phyloP scores from a whole-genome alignment of 2,888 invertebrate genomes.

The Apantesis nais region DNA sequence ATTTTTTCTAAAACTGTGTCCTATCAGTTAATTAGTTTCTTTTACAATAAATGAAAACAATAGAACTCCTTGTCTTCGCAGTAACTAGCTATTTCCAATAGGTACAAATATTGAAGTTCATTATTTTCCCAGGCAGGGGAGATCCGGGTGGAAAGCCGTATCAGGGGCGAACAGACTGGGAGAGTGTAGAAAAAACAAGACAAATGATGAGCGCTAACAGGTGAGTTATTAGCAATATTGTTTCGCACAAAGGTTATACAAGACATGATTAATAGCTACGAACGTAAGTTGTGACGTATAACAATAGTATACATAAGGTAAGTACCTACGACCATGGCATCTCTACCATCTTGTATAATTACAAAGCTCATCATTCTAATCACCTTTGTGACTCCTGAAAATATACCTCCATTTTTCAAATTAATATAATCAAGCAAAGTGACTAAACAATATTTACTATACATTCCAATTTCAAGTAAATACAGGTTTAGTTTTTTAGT shows the following conservation, averaged over 20 bases:
- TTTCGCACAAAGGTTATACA: conserved; percentile 17
- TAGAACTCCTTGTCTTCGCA: background rate
- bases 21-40: background rate
- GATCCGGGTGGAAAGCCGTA: conserved; percentile 77
- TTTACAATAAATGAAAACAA: background rate
- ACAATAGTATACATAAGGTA: background rate
- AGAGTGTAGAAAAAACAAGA: conserved; percentile 92
- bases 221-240: conserved; percentile 52
- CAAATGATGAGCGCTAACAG: conserved; percentile 87
- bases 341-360: background rate
- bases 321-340: background rate
- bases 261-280: conserved; percentile 13
- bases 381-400: background rate
- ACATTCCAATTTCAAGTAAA: background rate
- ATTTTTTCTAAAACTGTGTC: background rate
- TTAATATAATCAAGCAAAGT: background rate
- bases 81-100: background rate
- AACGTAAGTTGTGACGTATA: conserved; percentile 1
- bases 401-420: background rate
- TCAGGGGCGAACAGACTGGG: conserved; percentile 89
- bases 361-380: background rate
- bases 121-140: conserved; percentile 57
- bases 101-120: background rate
- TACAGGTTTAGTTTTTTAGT: too few relatives aligned
- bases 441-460: background rate